phyloP scores from a whole-genome alignment of 1,140 invertebrate genomes.

The Drosophila pectinifera region DNA sequence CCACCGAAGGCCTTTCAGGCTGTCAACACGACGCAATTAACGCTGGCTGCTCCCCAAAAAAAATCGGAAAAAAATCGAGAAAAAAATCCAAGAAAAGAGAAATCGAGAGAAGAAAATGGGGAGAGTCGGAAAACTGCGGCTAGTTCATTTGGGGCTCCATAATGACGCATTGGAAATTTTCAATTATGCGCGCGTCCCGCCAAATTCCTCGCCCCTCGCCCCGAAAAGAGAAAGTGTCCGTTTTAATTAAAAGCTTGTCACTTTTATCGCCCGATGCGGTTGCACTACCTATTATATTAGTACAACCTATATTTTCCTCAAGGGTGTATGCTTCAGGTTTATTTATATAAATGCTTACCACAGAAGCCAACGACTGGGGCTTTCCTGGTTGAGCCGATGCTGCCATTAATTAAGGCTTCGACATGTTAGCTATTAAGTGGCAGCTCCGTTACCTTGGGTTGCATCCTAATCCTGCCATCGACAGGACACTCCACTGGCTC shows the following conservation, averaged over 20 bases:
- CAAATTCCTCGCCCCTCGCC: background rate
- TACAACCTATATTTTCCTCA: background rate
- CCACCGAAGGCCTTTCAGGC: constrained; percentile 19
- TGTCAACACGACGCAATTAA: constrained; percentile 57
- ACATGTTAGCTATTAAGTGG: constrained; percentile 14
- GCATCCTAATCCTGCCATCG: constrained; percentile 21
- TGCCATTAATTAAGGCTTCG: constrained; percentile 11
- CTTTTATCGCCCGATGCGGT: constrained; percentile 4
- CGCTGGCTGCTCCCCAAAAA: background rate
- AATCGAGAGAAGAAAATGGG: background rate
- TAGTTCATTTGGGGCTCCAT: constrained; percentile 25
- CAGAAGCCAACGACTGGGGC: background rate
- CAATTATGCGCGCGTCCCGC: constrained; percentile 3
- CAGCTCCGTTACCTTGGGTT: constrained; percentile 13
- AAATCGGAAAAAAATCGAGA: background rate
- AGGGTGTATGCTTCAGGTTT: background rate
- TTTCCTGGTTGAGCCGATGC: background rate
- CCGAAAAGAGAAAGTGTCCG: constrained; percentile 1
- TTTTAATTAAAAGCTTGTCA: constrained; percentile 34
- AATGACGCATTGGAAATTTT: constrained; percentile 28
- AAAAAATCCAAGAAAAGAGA: constrained; percentile 14
- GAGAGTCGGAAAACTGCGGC: background rate
- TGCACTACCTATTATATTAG: background rate
- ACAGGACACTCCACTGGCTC: background rate
- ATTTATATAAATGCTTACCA: constrained; percentile 1